Conservation (phyloP, 1,140 invertebrate species). For the Penaeus japonicus region DNA sequence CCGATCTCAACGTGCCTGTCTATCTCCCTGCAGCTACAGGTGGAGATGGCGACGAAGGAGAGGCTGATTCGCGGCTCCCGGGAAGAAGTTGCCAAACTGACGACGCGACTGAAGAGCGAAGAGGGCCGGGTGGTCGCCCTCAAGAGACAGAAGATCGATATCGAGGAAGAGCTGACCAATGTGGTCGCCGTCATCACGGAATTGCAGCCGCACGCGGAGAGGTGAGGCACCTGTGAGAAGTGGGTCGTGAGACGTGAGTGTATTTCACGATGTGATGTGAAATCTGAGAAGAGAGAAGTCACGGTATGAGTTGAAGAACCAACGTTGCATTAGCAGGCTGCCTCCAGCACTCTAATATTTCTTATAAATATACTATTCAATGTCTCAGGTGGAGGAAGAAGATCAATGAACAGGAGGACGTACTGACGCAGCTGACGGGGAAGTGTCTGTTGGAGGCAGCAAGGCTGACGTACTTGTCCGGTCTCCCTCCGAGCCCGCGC, state of each 20-base stretch:
- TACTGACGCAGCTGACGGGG: slow-evolving; percentile 14
- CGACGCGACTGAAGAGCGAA: slow-evolving; percentile 4
- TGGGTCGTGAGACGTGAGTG: too few relatives aligned
- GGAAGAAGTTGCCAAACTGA: slow-evolving; percentile 25
- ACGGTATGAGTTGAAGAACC: too few relatives aligned
- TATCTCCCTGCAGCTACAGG: slow-evolving; percentile 17
- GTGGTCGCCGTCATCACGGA: slow-evolving; percentile 32
- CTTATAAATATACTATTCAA: not conserved
- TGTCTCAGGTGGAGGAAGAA: slow-evolving; percentile 27
- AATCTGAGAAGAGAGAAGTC: too few relatives aligned
- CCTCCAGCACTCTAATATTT: not conserved
- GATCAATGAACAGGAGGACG: not conserved
- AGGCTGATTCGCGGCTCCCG: slow-evolving; percentile 11
- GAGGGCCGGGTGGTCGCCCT: slow-evolving; percentile 17
- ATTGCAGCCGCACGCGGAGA: slow-evolving; percentile 29
- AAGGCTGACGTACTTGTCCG: slow-evolving; percentile 23
- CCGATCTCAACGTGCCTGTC: not conserved
- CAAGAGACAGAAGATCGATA: not conserved
- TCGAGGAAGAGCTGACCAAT: slow-evolving; percentile 42
- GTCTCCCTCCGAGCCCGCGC: not conserved
- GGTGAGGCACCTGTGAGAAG: not conserved
- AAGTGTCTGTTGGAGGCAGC: slow-evolving; percentile 41
- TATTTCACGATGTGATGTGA: too few relatives aligned
- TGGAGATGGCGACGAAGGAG: slow-evolving; percentile 48
- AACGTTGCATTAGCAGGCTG: not conserved